Evolutionary conservation across 2,113 vertebrate species (phyloP).

Genomic region (Steatornis caripensis): DNA sequence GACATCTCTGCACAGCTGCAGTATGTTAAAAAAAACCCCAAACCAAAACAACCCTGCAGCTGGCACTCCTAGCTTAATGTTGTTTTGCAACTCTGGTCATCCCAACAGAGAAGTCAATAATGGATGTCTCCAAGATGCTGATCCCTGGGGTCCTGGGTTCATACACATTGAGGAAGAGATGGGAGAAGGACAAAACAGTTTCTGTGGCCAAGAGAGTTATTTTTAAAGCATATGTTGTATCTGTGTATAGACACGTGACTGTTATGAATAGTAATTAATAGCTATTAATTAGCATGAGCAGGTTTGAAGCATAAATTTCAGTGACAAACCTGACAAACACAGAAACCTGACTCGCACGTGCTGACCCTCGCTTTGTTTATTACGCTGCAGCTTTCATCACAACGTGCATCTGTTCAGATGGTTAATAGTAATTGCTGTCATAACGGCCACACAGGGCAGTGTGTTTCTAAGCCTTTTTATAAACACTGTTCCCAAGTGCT

Average conservation of each 20-base stretch:
- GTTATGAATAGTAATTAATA: neutral
- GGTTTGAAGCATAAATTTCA: neutral
- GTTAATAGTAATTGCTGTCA: neutral
- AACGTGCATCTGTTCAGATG: neutral
- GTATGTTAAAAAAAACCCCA: neutral
- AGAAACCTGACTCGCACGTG: rapidly evolving
- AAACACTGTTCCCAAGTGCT: neutral
- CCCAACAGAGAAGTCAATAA: neutral
- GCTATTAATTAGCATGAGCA: neutral
- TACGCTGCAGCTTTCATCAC: neutral
- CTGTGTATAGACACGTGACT: neutral
- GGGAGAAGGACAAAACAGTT: neutral
- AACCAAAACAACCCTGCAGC: too few relatives aligned
- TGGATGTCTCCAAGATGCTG: neutral
- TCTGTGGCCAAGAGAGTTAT: neutral
- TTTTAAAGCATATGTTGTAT: neutral
- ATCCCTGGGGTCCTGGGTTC: neutral
- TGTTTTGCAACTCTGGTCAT: neutral
- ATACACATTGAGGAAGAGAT: neutral
- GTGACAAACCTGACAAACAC: neutral
- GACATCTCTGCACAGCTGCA: neutral
- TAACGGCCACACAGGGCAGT: neutral
- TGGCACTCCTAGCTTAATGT: neutral
- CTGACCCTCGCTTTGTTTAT: neutral
- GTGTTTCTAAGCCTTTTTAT: neutral